Percentiles rank a stretch among this genome's conserved stretches.
These are phyloP conservation scores for Vulpes ferrilata DNA, from an alignment of 2,113 vertebrate genomes.

Conservation along the genomic window DNA sequence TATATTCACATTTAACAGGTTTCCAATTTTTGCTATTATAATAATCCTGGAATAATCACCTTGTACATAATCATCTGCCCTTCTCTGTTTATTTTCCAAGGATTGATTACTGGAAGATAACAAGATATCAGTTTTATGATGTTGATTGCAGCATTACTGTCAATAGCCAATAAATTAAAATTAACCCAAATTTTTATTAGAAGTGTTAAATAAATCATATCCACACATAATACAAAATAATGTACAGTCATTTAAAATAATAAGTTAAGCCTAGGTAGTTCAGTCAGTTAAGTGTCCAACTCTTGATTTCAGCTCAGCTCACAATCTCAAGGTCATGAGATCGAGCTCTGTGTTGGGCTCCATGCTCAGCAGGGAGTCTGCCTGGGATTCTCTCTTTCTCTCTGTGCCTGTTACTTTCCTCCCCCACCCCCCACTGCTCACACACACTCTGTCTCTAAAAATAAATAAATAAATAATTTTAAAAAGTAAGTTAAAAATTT, in stretches of 20 bases:
- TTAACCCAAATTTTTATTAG: background rate
- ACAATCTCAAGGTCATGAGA: background rate
- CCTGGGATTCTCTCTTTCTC: background rate
- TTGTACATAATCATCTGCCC: background rate
- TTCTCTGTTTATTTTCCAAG: conserved; percentile 1
- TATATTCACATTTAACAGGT: background rate
- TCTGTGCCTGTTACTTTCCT: background rate
- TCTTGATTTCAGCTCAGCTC: background rate
- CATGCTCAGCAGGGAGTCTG: background rate
- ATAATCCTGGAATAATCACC: background rate
- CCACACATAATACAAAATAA: background rate
- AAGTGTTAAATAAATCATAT: background rate
- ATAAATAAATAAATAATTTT: background rate
- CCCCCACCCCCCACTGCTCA: background rate
- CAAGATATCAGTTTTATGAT: background rate
- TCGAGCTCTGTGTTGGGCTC: background rate
- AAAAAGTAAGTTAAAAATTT: background rate
- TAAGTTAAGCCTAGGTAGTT: background rate
- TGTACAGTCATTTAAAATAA: background rate
- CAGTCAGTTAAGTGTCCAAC: background rate
- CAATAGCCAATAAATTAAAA: background rate
- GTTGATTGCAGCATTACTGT: background rate
- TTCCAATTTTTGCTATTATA: background rate
- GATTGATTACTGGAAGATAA: background rate
- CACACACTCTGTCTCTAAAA: background rate